Evolutionary conservation across 2,797 vertebrate species (phyloP), one percentile per base, ranked within the genome.

Genomic region (Anguilla anguilla): DNA sequence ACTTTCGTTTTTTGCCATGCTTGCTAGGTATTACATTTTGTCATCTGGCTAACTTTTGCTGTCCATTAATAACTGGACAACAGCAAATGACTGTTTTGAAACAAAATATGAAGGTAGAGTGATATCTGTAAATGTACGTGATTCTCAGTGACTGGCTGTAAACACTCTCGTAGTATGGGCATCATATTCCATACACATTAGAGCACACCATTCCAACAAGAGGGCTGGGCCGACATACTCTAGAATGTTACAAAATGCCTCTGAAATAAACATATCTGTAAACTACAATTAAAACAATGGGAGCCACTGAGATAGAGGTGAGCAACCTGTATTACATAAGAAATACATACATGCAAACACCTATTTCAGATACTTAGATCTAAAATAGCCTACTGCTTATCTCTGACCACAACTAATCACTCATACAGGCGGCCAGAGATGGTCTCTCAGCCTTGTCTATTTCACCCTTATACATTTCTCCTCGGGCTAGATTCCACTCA

Each of bases 401-500:
- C 25, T 0, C n/a, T 28, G 64, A 69, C 25, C 64, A 28, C 64
- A 28, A 28, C 7, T 9, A 69, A 28, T 69, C 15, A 28, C 64
- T 69, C 64, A 69, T 69, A 10, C 64, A 6, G 64, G 25, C n/a
- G 15, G 64, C 64, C 64, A 67, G 64, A 69, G 6, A n/a, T 11
- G 25, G 25, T 28, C 9, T 69, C 6, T 69, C 10, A 28, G 25
- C 25, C 64, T 28, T 13, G 9, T 28, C 64, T 64, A 64, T 25
- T 25, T 22, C 13, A 59, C 15, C 57, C 2, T 15, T 57, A 10
- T 11, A 15, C 10, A 15, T 39, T 22, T 74, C 10, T 35, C 31
- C 74, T 17, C 74, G 19, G 74, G 74, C 74, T 19, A 39, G 74
- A 79, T 79, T 79, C 74, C 39, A 46, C 74, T 79, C 74, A 79